Conservation (phyloP, 2,888 invertebrate species). For the Rhyacophila evoluta region DNA sequence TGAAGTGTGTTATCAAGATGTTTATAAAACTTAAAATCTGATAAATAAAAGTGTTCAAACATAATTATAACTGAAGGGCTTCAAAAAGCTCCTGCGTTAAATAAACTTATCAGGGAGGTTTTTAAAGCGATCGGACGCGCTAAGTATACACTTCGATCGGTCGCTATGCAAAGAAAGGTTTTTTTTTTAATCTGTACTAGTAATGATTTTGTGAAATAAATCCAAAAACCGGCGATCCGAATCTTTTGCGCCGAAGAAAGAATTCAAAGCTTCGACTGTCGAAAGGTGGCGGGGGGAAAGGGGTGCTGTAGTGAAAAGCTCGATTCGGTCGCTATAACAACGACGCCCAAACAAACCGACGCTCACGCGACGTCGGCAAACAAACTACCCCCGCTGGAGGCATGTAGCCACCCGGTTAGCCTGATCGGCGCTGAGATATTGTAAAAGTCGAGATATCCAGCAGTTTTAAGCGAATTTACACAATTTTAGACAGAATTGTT, state of each 20-base stretch:
- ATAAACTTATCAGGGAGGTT: neutral
- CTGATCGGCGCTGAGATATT: conserved; percentile 5
- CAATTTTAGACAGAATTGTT: neutral
- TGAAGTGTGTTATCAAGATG: no score
- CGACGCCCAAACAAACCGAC: conserved; percentile 47
- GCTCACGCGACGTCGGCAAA: conserved; percentile 42
- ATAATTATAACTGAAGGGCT: neutral
- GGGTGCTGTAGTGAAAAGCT: conserved; percentile 27
- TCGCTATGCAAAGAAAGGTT: neutral
- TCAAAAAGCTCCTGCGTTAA: neutral
- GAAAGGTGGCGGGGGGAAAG: neutral
- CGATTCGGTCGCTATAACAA: conserved; percentile 35
- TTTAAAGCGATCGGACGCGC: neutral
- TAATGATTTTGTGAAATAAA: neutral
- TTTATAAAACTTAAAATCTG: no score
- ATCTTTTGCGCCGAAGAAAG: neutral
- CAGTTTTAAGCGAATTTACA: neutral
- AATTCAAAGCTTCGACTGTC: neutral
- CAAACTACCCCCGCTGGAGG: neutral
- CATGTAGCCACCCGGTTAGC: neutral
- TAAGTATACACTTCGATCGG: neutral
- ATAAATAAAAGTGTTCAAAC: neutral
- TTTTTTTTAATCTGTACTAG: neutral
- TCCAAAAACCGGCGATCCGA: neutral
- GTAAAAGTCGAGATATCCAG: neutral